A percentile compares a stretch with the other conserved stretches of the same genome.
phyloP scores from a whole-genome alignment of 1,140 invertebrate genomes.

The Drosophila tropicalis region DNA sequence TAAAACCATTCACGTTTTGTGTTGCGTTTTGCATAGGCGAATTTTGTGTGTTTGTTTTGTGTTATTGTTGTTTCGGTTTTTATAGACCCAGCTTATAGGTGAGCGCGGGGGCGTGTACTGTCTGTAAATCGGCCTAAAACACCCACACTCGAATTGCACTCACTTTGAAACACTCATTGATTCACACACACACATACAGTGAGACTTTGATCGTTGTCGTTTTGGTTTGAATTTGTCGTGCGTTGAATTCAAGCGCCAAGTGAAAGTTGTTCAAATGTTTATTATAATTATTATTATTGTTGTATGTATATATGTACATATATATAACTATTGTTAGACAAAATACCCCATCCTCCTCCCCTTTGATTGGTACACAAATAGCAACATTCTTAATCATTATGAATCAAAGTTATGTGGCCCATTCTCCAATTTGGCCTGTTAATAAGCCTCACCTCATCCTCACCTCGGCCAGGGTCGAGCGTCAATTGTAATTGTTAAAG shows the following conservation, averaged over 20 bases:
- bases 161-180: slow-evolving; percentile 31
- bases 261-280: slow-evolving; percentile 81
- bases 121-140: slow-evolving; percentile 12
- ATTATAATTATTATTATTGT: slow-evolving; percentile 70
- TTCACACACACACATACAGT: slow-evolving; percentile 33
- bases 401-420: no score
- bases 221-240: slow-evolving; percentile 78
- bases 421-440: neutral
- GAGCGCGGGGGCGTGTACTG: slow-evolving; percentile 50
- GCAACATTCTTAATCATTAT: neutral
- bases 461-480: slow-evolving; percentile 1
- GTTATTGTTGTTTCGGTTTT: slow-evolving; percentile 25
- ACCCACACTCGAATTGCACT: slow-evolving; percentile 15
- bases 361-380: neutral
- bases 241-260: slow-evolving; percentile 81
- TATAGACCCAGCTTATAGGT: slow-evolving; percentile 25
- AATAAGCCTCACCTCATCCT: neutral
- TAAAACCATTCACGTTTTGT: slow-evolving; percentile 24
- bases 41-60: slow-evolving; percentile 30
- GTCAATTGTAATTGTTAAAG: slow-evolving; percentile 67
- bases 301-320: neutral
- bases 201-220: slow-evolving; percentile 57
- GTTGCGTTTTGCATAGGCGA: slow-evolving; percentile 46
- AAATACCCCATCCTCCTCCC: no score
- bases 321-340: slow-evolving; percentile 28